Evolutionary conservation across 2,888 invertebrate genomes (phyloP).

Genomic region (Achlya flavicornis): DNA sequence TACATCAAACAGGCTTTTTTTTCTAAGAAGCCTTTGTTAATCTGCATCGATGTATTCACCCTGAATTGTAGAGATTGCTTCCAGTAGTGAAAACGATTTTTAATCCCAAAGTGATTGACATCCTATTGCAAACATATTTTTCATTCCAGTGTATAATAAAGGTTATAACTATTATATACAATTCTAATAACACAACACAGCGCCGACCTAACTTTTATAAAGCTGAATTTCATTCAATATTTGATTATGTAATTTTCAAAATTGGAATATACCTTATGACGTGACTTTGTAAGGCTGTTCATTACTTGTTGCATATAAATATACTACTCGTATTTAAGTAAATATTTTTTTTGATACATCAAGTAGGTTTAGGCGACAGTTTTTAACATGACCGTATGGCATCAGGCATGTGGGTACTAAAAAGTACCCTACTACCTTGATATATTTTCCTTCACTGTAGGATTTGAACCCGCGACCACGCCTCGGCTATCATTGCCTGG

Average conservation of each 20-base stretch:
- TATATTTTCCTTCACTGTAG: no score
- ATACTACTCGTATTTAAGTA: no score
- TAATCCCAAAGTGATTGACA: not conserved
- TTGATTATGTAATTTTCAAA: not conserved
- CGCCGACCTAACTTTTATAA: not conserved
- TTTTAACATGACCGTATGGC: no score
- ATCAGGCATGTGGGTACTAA: no score
- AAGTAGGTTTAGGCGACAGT: no score
- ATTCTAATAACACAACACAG: not conserved
- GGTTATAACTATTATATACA: not conserved
- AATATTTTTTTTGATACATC: no score
- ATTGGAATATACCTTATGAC: not conserved
- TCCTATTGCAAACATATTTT: not conserved
- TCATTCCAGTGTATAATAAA: not conserved
- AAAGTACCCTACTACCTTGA: no score
- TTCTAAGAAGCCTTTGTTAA: not conserved
- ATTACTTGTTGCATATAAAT: not conserved
- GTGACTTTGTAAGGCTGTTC: not conserved
- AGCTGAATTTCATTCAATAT: not conserved
- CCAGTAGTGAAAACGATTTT: not conserved
- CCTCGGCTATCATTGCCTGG: no score
- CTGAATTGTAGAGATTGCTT: not conserved
- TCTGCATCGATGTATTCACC: not conserved
- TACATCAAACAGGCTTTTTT: no score
- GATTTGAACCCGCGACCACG: no score